A percentile compares a stretch with the other conserved stretches of the same genome.
phyloP scores from a whole-genome alignment of 2,888 invertebrate genomes.

The Julus scandinavius region DNA sequence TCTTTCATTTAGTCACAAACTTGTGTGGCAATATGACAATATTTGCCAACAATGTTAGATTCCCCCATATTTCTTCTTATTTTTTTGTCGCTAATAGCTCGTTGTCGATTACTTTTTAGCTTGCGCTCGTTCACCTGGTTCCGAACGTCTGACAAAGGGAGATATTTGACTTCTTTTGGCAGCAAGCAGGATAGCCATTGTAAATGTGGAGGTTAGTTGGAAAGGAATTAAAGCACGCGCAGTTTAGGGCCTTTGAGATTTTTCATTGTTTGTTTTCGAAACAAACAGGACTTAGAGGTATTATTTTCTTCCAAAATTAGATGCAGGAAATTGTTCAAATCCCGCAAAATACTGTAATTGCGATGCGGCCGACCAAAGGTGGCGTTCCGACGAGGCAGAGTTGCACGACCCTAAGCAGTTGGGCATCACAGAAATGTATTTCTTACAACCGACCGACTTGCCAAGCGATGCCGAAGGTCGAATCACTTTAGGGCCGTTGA shows the following conservation, averaged over 20 bases:
- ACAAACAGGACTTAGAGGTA: neutral
- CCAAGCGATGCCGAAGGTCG: conserved; percentile 85
- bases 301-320: conserved; percentile 62
- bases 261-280: neutral
- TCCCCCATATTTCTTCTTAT: neutral
- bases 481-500: conserved; percentile 88
- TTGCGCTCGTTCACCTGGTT: conserved; percentile 61
- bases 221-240: neutral
- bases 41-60: too few species aligned
- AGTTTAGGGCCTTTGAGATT: neutral
- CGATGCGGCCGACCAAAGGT: conserved; percentile 83
- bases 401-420: conserved; percentile 82
- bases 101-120: conserved; percentile 52
- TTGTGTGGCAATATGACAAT: too few species aligned
- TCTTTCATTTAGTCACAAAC: neutral
- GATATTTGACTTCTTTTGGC: conserved; percentile 71
- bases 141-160: conserved; percentile 59
- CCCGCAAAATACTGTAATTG: conserved; percentile 89
- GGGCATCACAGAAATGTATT: conserved; percentile 90
- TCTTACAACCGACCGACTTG: conserved; percentile 84
- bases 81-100: neutral
- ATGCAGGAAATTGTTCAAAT: conserved; percentile 82
- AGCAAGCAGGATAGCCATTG: conserved; percentile 59
- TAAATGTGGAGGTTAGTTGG: conserved; percentile 56
- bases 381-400: conserved; percentile 89